Base-by-base conservation (phyloP, 1,140 invertebrate species). In the Gerris buenoi region DNA sequence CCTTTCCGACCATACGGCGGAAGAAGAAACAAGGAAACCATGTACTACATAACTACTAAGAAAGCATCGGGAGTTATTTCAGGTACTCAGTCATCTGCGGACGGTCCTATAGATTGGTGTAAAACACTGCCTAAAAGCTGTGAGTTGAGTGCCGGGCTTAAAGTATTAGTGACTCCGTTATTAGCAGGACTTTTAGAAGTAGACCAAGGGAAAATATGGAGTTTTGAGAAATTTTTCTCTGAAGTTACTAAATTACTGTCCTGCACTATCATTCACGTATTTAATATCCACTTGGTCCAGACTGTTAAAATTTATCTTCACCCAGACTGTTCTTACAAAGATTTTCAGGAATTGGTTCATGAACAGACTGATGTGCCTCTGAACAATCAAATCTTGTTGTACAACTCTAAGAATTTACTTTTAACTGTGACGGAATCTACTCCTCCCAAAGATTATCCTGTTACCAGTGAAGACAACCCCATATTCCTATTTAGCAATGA, bases 1-100 rank as follows among this genome's bases (percentile, higher is more conserved):
- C 96, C 96, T 5, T 98, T 98, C 75, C 82, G 88, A 63, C 95
- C 96, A 0, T 96, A 88, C 79, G 95, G 95, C 1, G 96, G 96
- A 0, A 79, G 96, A 18, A 86, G 89, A 72, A 97, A 98, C 76
- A 94, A 93, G 73, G 92, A 96, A 78, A 95, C 91, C 5, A 98
- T 98, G 95, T 93, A 90, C 77, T 87, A 88, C 72, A 93, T 94
- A 61, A 93, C 90, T 2, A 93, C 90, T 2, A 90, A 93, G 72
- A 98, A 97, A 77, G 86, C 90, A 58, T 93, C 91, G 5, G 95
- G 95, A 1, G 91, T 97, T 1, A 97, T 98, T 74, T 92, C 93
- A 1, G 93, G 95, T 0, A 88, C 88, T 3, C 95, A 97, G 79
- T 86, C 88, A 10, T 85, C 86, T 65, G 93, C 96, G 75, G 90